Base-by-base conservation (phyloP, 2,797 vertebrate genomes). In the Chaunax sp. region DNA sequence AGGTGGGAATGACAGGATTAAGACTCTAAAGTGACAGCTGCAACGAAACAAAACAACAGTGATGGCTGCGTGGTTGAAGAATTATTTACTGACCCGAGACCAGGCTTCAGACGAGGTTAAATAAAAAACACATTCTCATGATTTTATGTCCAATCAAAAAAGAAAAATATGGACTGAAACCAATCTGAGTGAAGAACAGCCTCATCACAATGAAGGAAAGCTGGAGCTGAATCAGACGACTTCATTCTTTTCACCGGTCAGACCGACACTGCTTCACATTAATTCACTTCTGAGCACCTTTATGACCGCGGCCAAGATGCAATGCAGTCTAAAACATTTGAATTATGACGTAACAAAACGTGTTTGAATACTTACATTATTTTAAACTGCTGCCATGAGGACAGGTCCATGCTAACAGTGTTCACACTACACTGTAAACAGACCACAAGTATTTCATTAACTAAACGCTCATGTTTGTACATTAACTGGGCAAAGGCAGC, bases 401-500 rank as follows among this genome's bases (percentile, higher is more conserved):
- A 57, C 10, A 72, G 45, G 3, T 37, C 19, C 0, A 26, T 5
- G 16, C 28, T 52, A 12, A 63, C 37, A 15, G 23, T n/a, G 19
- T 43, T 35, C n/a, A 41, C 38, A 40, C 10, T 37, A n/a, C 35
- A 57, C 2, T 15, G n/a, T 19, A 3, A 62, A 54, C 33, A 68
- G 11, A 40, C 26, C 41, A 53, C 37, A 38, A 53, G 23, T 11
- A 37, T 59, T 44, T 9, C 6, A 53, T 69, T 77, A 75, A 69
- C 61, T 64, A 75, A 82, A 76, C n/a, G 33, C 43, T 25, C 19
- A 26, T 62, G 81, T 53, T 75, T 87, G 79, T 50, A 75, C 15
- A 80, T 89, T 85, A 87, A 89, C 86, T 55, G 20, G 9, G 8
- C 9, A 28, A 23, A 44, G 46, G 14, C 9, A 41, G 33, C 41